phyloP scores from a whole-genome alignment of 2,888 invertebrate species.

The Nudaria mundana region DNA sequence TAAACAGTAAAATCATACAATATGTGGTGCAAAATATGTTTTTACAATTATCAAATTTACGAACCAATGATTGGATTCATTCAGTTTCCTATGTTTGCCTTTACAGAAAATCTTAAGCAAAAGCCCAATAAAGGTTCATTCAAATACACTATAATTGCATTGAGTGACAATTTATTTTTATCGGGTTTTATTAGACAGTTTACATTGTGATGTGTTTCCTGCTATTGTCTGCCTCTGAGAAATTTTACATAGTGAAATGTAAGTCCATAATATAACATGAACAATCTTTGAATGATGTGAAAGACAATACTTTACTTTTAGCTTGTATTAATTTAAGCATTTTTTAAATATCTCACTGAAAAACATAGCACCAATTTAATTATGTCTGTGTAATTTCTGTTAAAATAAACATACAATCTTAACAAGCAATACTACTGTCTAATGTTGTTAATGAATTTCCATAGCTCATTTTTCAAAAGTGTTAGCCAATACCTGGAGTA shows the following conservation, averaged over 20 bases:
- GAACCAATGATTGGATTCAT: too few relatives aligned
- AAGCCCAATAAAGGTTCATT: neutral
- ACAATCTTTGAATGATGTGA: slow-evolving; percentile 5
- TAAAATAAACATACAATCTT: slow-evolving; percentile 20
- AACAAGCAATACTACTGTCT: slow-evolving; percentile 23
- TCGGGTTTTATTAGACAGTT: slow-evolving; percentile 14
- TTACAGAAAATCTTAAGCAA: neutral
- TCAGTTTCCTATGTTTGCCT: too few relatives aligned
- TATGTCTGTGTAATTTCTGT: slow-evolving; percentile 29
- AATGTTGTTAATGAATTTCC: slow-evolving; percentile 18
- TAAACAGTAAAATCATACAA: too few relatives aligned
- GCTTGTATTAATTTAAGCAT: slow-evolving; percentile 18
- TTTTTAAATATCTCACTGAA: slow-evolving; percentile 17
- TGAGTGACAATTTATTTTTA: slow-evolving; percentile 20
- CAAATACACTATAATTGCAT: slow-evolving; percentile 13
- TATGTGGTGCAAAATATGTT: too few relatives aligned
- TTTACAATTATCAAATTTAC: too few relatives aligned
- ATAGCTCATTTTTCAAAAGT: slow-evolving; percentile 26
- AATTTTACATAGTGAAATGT: slow-evolving; percentile 4
- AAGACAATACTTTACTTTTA: slow-evolving; percentile 4
- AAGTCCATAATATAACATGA: slow-evolving; percentile 2
- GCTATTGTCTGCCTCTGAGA: slow-evolving; percentile 20
- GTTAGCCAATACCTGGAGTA: slow-evolving; percentile 23
- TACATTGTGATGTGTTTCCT: slow-evolving; percentile 35
- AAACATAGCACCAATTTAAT: slow-evolving; percentile 70